Percentiles rank a stretch among this genome's conserved stretches.
Evolutionary conservation across 2,888 invertebrate species (phyloP).

Genomic region (Xylocampa areola): DNA sequence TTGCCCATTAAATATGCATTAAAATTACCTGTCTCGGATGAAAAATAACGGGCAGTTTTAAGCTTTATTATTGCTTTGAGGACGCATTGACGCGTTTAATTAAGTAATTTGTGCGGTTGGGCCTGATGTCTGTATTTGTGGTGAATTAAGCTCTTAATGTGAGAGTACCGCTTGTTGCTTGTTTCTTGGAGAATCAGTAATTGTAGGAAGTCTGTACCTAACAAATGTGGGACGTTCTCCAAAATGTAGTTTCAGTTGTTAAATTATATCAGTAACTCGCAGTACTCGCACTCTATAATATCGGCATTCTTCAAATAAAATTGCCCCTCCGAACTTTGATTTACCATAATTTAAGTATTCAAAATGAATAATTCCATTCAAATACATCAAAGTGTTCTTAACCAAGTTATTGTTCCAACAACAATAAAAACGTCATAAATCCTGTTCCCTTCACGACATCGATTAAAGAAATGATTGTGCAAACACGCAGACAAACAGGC

Average conservation of each 20-base stretch:
- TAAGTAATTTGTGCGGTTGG: constrained; percentile 41
- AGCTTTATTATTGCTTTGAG: constrained; percentile 69
- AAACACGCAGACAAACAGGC: constrained; percentile 53
- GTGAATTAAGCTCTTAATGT: constrained; percentile 26
- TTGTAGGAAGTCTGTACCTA: constrained; percentile 22
- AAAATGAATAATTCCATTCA: constrained; percentile 40
- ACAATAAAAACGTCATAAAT: constrained; percentile 56
- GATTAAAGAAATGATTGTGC: constrained; percentile 61
- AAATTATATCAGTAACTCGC: no score
- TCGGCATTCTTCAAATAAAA: constrained; percentile 12
- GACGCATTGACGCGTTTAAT: constrained; percentile 53
- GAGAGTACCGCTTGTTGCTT: constrained; percentile 7
- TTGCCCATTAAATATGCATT: constrained; percentile 90
- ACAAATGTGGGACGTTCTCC: constrained; percentile 3
- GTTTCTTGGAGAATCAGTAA: constrained; percentile 23
- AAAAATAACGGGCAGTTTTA: constrained; percentile 77
- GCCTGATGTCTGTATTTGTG: constrained; percentile 29
- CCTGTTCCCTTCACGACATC: constrained; percentile 58
- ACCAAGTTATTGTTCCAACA: constrained; percentile 43
- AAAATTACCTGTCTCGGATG: constrained; percentile 88
- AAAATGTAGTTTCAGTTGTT: neutral
- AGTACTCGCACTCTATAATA: neutral
- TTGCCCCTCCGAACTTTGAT: constrained; percentile 6
- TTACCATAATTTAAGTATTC: constrained; percentile 16
- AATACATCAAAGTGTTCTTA: constrained; percentile 29